These are phyloP conservation scores for Candoia aspera DNA, from an alignment of 2,113 vertebrate species.

Conservation along the genomic window DNA sequence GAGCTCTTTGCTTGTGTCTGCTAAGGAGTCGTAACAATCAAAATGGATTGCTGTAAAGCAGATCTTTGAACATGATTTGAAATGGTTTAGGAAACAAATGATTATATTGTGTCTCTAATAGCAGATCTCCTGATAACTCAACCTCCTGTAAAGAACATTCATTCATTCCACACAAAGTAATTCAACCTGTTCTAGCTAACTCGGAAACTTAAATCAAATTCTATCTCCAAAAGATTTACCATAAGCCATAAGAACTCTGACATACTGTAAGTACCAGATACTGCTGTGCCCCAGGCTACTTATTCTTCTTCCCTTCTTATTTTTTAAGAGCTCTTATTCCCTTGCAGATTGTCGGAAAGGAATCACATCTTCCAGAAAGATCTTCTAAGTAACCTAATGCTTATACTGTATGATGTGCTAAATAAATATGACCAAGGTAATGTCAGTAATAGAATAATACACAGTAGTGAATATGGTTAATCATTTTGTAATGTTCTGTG, in stretches of 20 bases:
- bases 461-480: neutral
- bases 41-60: neutral
- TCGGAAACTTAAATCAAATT: conserved; percentile 57
- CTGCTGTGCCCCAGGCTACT: conserved; percentile 9
- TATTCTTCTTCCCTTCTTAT: neutral
- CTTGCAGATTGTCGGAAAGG: conserved; percentile 32
- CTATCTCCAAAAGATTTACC: conserved; percentile 55
- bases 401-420: conserved; percentile 30
- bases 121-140: neutral
- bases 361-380: conserved; percentile 3
- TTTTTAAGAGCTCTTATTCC: conserved; percentile 30
- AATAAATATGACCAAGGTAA: conserved; percentile 27
- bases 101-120: too few species aligned
- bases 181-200: conserved; percentile 42
- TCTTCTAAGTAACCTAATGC: conserved; percentile 8
- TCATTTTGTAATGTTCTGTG: neutral
- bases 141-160: conserved; percentile 41
- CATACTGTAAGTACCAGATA: conserved; percentile 56
- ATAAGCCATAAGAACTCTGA: conserved; percentile 54
- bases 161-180: conserved; percentile 50
- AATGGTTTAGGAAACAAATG: neutral
- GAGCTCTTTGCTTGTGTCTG: neutral
- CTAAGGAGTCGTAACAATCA: neutral
- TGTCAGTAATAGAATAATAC: conserved; percentile 9
- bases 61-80: neutral